Evolutionary conservation across 2,797 vertebrate species (phyloP).

Genomic region (Hypotaenidia philippensis): DNA sequence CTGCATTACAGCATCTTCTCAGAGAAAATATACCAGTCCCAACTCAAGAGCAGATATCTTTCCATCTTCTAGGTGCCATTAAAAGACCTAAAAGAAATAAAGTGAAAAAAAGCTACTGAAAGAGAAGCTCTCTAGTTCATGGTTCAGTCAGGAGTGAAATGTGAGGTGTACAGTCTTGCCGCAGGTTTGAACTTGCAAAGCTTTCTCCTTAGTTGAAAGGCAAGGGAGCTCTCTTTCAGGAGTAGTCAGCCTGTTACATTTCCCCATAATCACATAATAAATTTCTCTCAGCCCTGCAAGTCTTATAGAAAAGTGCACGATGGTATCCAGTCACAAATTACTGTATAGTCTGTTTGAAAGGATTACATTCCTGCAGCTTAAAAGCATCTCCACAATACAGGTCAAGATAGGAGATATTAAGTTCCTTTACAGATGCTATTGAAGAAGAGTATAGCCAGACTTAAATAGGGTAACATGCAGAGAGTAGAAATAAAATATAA

Average conservation of each 20-base stretch:
- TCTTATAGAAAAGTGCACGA: slow-evolving; percentile 10
- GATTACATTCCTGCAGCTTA: slow-evolving; percentile 16
- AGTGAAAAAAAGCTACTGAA: background rate
- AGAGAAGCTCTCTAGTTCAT: background rate
- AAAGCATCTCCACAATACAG: slow-evolving; percentile 29
- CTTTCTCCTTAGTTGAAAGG: slow-evolving; percentile 35
- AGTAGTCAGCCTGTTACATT: background rate
- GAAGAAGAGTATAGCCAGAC: background rate
- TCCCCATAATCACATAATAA: slow-evolving; percentile 15
- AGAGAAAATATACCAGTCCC: background rate
- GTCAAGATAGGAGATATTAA: slow-evolving; percentile 24
- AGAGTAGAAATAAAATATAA: slow-evolving; percentile 48
- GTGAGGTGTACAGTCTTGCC: background rate
- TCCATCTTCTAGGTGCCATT: background rate
- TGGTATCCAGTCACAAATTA: slow-evolving; percentile 23
- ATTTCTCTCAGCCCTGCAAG: slow-evolving; percentile 13
- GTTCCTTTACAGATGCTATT: slow-evolving; percentile 25
- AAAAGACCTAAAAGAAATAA: slow-evolving; percentile 6
- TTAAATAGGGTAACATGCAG: slow-evolving; percentile 4
- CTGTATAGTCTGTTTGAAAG: slow-evolving; percentile 43
- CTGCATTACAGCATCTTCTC: background rate
- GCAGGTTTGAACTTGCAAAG: background rate
- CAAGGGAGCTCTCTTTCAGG: background rate
- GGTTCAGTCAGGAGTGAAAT: background rate
- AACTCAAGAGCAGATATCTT: background rate